A percentile compares a stretch with the other conserved stretches of the same genome.
phyloP scores from a whole-genome alignment of 2,797 vertebrate genomes.

The Selene dorsalis region DNA sequence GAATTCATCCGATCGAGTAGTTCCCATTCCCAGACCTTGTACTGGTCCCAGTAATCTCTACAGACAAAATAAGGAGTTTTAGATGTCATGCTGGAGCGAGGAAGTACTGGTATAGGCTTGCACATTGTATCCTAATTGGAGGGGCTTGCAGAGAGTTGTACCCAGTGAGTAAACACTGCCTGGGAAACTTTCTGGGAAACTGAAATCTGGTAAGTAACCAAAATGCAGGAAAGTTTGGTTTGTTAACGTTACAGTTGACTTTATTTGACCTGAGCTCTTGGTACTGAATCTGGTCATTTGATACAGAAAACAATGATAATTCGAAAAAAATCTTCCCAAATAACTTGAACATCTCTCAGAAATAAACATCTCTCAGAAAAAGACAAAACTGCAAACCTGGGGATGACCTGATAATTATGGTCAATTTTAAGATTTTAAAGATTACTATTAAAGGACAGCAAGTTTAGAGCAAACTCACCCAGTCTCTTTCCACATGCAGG shows the following conservation, averaged over 20 bases:
- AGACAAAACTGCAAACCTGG: not conserved
- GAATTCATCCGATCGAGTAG: not conserved
- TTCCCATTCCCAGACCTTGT: not conserved
- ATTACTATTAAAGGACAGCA: conserved; percentile 18
- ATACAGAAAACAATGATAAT: not conserved
- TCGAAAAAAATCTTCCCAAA: not conserved
- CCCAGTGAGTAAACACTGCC: not conserved
- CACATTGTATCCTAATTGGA: conserved; percentile 1
- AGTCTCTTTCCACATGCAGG: conserved; percentile 25
- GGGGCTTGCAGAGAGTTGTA: not conserved
- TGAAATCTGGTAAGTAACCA: not conserved
- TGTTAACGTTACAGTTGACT: not conserved
- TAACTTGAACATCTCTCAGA: not conserved
- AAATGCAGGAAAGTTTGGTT: not conserved
- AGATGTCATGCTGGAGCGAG: not conserved
- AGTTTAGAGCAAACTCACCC: not conserved
- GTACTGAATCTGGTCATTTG: not conserved
- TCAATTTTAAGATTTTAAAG: conserved; percentile 9
- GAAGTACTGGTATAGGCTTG: not conserved
- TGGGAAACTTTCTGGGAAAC: not conserved
- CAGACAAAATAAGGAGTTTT: conserved; percentile 2
- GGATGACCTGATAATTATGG: not conserved
- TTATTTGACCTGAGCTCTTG: not conserved
- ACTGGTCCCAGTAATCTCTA: not conserved
- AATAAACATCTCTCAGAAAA: not conserved